Evolutionary conservation across 2,113 vertebrate species (phyloP).

Genomic region (Euleptes europaea): DNA sequence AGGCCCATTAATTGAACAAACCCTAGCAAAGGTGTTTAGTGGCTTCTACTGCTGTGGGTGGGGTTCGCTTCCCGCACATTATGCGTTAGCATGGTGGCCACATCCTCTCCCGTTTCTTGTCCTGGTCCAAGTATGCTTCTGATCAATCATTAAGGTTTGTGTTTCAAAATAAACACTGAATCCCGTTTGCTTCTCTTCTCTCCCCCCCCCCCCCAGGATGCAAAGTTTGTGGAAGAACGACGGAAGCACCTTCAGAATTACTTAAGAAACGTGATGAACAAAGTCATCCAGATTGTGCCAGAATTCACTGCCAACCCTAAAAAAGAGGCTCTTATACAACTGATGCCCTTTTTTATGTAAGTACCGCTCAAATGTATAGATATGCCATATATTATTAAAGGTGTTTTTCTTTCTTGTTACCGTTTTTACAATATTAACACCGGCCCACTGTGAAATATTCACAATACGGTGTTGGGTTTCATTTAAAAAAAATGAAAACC

Average conservation of each 20-base stretch:
- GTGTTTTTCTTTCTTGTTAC: background rate
- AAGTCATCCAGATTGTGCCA: conserved; percentile 91
- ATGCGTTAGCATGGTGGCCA: background rate
- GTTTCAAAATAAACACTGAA: background rate
- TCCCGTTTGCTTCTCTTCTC: conserved; percentile 1
- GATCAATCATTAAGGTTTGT: background rate
- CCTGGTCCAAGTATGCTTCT: background rate
- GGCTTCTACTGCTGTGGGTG: too few species aligned
- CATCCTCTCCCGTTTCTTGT: background rate
- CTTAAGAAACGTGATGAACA: conserved; percentile 95
- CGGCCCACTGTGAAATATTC: background rate
- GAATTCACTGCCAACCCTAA: conserved; percentile 89
- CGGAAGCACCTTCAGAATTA: conserved; percentile 94
- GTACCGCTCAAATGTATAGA: conserved; percentile 56
- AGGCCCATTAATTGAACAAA: too few species aligned
- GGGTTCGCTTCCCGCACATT: background rate
- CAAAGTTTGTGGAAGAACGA: conserved; percentile 96
- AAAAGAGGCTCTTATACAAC: conserved; percentile 90
- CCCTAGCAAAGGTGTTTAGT: too few species aligned
- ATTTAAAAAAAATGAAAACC: background rate
- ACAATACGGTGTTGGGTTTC: background rate
- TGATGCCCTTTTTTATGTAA: conserved; percentile 96
- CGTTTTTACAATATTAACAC: conserved; percentile 3
- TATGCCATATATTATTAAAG: background rate
- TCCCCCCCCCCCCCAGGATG: conserved; percentile 80